Conservation (phyloP, 2,113 vertebrate species). For the Nipponia nippon region DNA sequence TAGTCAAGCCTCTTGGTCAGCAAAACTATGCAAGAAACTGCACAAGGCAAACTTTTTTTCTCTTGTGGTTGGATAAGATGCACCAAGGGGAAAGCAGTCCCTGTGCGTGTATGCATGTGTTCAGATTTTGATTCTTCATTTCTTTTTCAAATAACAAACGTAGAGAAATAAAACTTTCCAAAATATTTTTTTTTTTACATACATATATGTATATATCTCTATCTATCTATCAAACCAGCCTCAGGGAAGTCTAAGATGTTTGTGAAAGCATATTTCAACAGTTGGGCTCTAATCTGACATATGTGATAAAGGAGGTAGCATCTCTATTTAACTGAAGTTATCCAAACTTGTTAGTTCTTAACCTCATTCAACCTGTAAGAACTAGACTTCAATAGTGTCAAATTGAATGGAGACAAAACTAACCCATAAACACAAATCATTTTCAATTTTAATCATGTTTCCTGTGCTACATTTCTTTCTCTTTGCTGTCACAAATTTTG, state of each 20-base stretch:
- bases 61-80: background rate
- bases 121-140: background rate
- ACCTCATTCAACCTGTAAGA: background rate
- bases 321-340: background rate
- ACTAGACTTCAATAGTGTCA: background rate
- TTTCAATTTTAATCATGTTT: background rate
- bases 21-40: background rate
- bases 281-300: background rate
- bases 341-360: background rate
- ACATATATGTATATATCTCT: background rate
- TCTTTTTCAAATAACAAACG: background rate
- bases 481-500: background rate
- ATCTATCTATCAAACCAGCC: background rate
- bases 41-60: background rate
- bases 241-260: background rate
- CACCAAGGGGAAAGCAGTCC: background rate
- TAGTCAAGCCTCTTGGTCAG: background rate
- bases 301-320: background rate
- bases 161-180: background rate
- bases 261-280: background rate
- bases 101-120: accelerated
- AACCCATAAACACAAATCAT: background rate
- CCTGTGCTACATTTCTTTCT: background rate
- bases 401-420: background rate
- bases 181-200: background rate